Conservation (phyloP, 2,797 vertebrate genomes). For the Mastacembelus armatus region DNA sequence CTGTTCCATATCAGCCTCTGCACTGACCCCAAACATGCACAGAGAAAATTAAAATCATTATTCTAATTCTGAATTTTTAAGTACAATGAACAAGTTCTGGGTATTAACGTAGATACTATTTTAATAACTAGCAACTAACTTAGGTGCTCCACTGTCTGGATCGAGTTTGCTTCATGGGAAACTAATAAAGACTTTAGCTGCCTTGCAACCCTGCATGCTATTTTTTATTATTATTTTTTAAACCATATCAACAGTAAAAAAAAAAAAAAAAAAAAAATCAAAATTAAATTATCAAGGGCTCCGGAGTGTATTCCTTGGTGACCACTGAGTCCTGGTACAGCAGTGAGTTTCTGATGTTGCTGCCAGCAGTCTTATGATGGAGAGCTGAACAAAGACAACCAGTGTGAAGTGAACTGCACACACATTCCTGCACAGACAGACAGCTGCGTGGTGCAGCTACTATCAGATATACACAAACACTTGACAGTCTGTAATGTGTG, state of each 20-base stretch:
- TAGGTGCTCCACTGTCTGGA: not conserved
- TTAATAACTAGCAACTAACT: not conserved
- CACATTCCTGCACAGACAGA: constrained; percentile 15
- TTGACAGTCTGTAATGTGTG: not conserved
- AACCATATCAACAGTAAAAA: not conserved
- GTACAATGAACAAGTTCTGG: not conserved
- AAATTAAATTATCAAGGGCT: not conserved
- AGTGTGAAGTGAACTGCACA: constrained; percentile 56
- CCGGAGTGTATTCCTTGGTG: constrained; percentile 38
- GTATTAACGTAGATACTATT: not conserved
- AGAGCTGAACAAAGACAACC: constrained; percentile 68
- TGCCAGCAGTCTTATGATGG: constrained; percentile 72
- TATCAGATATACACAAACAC: not conserved
- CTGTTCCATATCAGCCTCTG: constrained; percentile 7
- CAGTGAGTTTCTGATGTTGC: constrained; percentile 46
- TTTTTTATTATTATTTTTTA: too few species aligned
- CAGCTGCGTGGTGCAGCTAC: not conserved
- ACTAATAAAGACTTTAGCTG: too few species aligned
- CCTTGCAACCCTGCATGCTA: too few species aligned
- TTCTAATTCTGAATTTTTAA: not conserved
- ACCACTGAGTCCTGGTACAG: constrained; percentile 59
- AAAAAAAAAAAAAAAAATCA: not conserved
- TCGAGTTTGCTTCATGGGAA: not conserved
- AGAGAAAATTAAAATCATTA: not conserved
- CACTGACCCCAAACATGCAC: not conserved